Evolutionary conservation across 1,140 invertebrate species (phyloP).

Genomic region (Calliopsis andreniformis): DNA sequence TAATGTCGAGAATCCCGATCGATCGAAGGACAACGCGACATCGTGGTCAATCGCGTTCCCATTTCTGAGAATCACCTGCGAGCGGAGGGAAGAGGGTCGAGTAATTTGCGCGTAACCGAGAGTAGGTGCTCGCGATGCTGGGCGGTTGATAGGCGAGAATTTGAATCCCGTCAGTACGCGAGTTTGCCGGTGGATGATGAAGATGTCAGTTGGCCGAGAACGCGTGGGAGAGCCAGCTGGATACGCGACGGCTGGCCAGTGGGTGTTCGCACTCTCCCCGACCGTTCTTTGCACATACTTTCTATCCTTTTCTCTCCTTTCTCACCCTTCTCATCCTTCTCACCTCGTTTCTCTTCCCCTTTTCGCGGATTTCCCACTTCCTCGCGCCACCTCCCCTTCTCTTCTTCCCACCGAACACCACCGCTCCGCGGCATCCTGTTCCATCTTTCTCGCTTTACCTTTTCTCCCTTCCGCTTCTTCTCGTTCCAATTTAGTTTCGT

Average conservation of each 20-base stretch:
- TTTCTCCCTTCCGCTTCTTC: slow-evolving; percentile 16
- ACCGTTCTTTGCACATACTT: slow-evolving; percentile 44
- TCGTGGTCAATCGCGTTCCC: too few species aligned
- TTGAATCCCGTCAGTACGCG: slow-evolving; percentile 69
- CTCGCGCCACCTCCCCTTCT: background rate
- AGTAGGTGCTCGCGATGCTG: slow-evolving; percentile 18
- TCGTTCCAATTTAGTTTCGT: slow-evolving; percentile 67
- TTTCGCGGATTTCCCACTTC: background rate
- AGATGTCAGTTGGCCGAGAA: slow-evolving; percentile 71
- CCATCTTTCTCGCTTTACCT: slow-evolving; percentile 16
- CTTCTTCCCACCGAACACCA: background rate
- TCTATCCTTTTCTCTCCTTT: slow-evolving; percentile 20
- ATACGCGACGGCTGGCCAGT: slow-evolving; percentile 63
- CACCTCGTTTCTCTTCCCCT: slow-evolving; percentile 5
- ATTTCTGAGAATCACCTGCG: too few species aligned
- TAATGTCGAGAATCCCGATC: too few species aligned
- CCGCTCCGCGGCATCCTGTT: slow-evolving; percentile 4
- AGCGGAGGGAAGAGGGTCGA: background rate
- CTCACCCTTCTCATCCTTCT: background rate
- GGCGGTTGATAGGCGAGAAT: slow-evolving; percentile 27
- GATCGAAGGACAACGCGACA: too few species aligned
- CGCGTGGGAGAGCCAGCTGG: slow-evolving; percentile 73
- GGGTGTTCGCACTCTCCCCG: slow-evolving; percentile 66
- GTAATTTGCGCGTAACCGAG: background rate
- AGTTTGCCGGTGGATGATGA: slow-evolving; percentile 69